Evolutionary conservation across 2,888 invertebrate species (phyloP), one percentile per base, ranked within the genome.

Genomic region (Sialis fuliginosa): DNA sequence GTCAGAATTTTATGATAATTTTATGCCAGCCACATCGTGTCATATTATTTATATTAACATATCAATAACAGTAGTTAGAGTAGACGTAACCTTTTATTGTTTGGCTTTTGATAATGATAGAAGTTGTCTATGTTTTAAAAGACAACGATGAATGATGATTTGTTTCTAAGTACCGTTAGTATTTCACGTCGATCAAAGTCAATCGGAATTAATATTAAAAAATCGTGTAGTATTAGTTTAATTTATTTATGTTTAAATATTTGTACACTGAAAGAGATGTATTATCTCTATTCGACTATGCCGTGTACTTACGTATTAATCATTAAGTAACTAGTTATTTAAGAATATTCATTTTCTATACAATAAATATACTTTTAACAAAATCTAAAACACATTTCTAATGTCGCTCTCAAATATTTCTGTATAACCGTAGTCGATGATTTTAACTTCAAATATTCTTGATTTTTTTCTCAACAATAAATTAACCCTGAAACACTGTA

Each of bases 261-360:
- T 55, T 55, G 9, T 32, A 52, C 60, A 55, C 67, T 67, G 45
- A 66, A 50, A 8, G 49, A 49, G 2, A 62, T 33, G 10, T 54
- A n/a, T 57, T 52, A 2, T 67, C 57, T 52, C 66, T 67, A 54
- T 48, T 33, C 56, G 48, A 49, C 62, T 61, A 39, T 61, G 56
- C 42, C 52, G 45, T 53, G 58, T 63, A 45, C 63, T 64, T 31
- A 58, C 31, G 22, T 57, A 48, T 34, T 57, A 56, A 1, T 68
- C 66, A 53, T 67, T 63, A 51, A 62, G 72, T 5, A 56, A 55
- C 46, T 58, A 62, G 55, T 74, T 73, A 40, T 72, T 60, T 6
- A 50, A 50, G 12, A 61, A 52, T 48, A 63, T 63, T 4, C 66
- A 60, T 1, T 49, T 50, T 54, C 58, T 63, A 0, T 6, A 48